phyloP scores from a whole-genome alignment of 92 coral and sea anemone genomes.

The Desmophyllum pertusum region DNA sequence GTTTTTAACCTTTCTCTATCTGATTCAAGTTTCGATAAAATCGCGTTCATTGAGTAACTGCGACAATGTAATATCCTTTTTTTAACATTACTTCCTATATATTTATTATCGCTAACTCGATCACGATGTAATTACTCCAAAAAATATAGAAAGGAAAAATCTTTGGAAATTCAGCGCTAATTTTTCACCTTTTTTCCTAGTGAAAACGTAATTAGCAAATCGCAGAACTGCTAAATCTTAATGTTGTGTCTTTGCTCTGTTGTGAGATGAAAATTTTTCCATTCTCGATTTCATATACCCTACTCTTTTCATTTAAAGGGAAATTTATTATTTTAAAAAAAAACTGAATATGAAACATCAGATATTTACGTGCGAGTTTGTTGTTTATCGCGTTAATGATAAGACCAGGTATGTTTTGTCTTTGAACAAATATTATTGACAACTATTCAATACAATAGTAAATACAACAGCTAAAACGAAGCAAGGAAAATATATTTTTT shows the following conservation, averaged over 20 bases:
- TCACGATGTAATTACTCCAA: background rate
- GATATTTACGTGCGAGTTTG: background rate
- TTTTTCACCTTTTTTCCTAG: background rate
- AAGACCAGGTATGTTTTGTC: background rate
- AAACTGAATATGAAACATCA: background rate
- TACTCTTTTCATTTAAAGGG: background rate
- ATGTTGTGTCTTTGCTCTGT: background rate
- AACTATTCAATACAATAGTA: background rate
- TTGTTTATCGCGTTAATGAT: conserved; percentile 5
- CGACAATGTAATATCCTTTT: conserved; percentile 31
- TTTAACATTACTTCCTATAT: background rate
- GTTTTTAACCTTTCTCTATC: background rate
- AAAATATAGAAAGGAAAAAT: background rate
- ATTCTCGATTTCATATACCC: background rate
- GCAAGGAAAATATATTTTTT: background rate
- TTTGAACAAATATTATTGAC: background rate
- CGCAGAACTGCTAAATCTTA: background rate
- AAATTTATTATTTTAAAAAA: background rate
- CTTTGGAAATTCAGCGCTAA: background rate
- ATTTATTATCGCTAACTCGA: conserved; percentile 9
- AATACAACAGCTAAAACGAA: background rate
- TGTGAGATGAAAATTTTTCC: background rate
- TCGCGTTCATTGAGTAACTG: background rate
- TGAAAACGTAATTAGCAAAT: background rate
- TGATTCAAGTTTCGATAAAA: background rate